Percentiles rank a stretch among this genome's conserved stretches.
These are phyloP conservation scores for Dichetophora obliterata DNA, from an alignment of 2,888 invertebrate species.

Conservation along the genomic window DNA sequence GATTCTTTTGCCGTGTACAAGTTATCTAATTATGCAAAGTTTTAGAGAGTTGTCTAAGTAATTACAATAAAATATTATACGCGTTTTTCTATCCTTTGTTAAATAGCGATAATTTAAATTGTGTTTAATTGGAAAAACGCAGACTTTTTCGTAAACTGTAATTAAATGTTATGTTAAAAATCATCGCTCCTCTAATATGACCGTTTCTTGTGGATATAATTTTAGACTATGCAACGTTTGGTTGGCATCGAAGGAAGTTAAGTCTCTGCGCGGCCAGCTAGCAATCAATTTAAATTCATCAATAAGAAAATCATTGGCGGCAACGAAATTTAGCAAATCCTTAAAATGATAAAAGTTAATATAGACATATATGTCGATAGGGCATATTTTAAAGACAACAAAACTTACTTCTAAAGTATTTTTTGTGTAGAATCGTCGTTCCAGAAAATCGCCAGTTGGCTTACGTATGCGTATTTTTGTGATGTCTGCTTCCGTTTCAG, in stretches of 20 bases:
- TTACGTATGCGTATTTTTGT: constrained; percentile 85
- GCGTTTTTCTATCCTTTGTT: constrained; percentile 21
- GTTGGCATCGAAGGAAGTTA: constrained; percentile 82
- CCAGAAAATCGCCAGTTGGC: constrained; percentile 82
- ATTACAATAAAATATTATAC: constrained; percentile 19
- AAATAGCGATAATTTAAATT: constrained; percentile 25
- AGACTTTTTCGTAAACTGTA: background rate
- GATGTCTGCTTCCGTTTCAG: constrained; percentile 72
- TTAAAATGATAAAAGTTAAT: constrained; percentile 40
- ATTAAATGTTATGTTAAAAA: constrained; percentile 50
- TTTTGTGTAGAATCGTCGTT: constrained; percentile 78
- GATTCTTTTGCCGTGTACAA: background rate
- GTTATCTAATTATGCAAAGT: background rate
- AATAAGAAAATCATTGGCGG: constrained; percentile 88
- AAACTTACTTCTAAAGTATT: constrained; percentile 72
- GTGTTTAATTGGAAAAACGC: constrained; percentile 14
- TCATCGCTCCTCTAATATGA: constrained; percentile 95
- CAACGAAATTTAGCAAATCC: constrained; percentile 87
- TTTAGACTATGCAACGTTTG: constrained; percentile 86
- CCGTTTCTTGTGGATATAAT: constrained; percentile 93
- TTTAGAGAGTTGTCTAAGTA: constrained; percentile 17
- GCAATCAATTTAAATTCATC: constrained; percentile 92
- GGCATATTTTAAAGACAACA: background rate
- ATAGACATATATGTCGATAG: too few species aligned
- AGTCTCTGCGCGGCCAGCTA: constrained; percentile 95